Evolutionary conservation across 2,888 invertebrate genomes (phyloP).

Genomic region (Agriotes lineatus): DNA sequence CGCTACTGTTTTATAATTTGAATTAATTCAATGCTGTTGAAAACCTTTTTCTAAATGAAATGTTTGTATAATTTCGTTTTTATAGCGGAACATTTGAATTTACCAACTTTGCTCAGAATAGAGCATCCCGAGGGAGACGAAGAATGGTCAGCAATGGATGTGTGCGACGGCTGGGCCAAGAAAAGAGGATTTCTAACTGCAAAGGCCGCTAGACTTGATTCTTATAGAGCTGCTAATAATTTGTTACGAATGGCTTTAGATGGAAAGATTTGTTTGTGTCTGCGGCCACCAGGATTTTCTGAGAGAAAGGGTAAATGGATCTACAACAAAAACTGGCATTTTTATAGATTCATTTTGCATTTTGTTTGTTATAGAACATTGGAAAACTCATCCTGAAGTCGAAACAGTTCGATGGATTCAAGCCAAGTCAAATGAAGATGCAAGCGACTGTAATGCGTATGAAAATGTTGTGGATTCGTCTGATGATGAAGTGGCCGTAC

Average conservation of each 20-base stretch:
- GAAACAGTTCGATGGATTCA: slow-evolving; percentile 78
- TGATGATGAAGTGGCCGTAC: slow-evolving; percentile 52
- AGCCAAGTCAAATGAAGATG: slow-evolving; percentile 65
- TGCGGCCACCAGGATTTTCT: slow-evolving; percentile 79
- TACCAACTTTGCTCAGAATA: slow-evolving; percentile 78
- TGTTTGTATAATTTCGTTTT: too few species aligned
- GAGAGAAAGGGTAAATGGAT: slow-evolving; percentile 73
- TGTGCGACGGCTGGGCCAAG: slow-evolving; percentile 94
- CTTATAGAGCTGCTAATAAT: slow-evolving; percentile 90
- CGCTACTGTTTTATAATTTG: too few species aligned
- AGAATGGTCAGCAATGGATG: slow-evolving; percentile 88
- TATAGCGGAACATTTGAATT: slow-evolving; percentile 77
- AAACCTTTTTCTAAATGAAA: too few species aligned
- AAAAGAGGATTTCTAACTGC: slow-evolving; percentile 88
- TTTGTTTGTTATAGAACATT: slow-evolving; percentile 67
- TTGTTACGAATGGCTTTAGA: slow-evolving; percentile 88
- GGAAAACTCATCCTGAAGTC: slow-evolving; percentile 73
- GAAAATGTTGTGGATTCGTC: slow-evolving; percentile 29
- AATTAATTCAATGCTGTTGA: too few species aligned
- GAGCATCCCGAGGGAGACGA: slow-evolving; percentile 80
- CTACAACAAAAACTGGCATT: slow-evolving; percentile 38
- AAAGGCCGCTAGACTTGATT: slow-evolving; percentile 86
- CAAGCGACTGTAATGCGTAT: slow-evolving; percentile 29
- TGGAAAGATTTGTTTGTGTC: slow-evolving; percentile 84
- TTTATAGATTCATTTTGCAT: neutral